These are phyloP conservation scores for Vimba vimba DNA, from an alignment of 2,113 vertebrate species.

Conservation along the genomic window DNA sequence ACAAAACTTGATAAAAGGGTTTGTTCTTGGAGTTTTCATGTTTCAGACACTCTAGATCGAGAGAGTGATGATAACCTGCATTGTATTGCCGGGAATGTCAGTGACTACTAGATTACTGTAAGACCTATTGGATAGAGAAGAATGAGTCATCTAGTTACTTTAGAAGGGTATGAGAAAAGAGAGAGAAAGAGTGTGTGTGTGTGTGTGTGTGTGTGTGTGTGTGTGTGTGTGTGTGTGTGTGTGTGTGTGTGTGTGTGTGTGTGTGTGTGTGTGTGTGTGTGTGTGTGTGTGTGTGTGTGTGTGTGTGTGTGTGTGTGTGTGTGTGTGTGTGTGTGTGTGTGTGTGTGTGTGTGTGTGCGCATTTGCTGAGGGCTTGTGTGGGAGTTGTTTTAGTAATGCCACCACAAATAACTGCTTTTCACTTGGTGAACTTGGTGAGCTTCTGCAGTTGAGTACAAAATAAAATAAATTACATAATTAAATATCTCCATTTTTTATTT, in stretches of 20 bases:
- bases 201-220: not conserved
- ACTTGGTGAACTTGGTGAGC: not conserved
- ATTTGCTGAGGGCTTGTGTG: not conserved
- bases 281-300: no score
- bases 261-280: no score
- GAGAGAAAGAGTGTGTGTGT: no score
- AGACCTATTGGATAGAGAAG: no score
- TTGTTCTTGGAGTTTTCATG: not conserved
- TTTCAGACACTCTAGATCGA: not conserved
- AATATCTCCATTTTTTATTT: not conserved
- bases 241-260: slow-evolving; percentile 20
- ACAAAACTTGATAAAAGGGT: not conserved
- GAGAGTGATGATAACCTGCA: not conserved
- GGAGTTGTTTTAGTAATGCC: not conserved
- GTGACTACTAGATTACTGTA: no score
- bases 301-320: not conserved
- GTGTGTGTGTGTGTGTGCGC: not conserved
- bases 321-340: not conserved
- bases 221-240: slow-evolving; percentile 18
- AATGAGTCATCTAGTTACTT: no score
- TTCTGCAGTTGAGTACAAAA: not conserved
- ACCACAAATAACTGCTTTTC: not conserved
- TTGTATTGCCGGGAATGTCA: no score
- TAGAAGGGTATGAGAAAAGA: no score
- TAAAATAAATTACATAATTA: not conserved